phyloP scores from a whole-genome alignment of 2,888 invertebrate genomes.

The Antheraea yamamai region DNA sequence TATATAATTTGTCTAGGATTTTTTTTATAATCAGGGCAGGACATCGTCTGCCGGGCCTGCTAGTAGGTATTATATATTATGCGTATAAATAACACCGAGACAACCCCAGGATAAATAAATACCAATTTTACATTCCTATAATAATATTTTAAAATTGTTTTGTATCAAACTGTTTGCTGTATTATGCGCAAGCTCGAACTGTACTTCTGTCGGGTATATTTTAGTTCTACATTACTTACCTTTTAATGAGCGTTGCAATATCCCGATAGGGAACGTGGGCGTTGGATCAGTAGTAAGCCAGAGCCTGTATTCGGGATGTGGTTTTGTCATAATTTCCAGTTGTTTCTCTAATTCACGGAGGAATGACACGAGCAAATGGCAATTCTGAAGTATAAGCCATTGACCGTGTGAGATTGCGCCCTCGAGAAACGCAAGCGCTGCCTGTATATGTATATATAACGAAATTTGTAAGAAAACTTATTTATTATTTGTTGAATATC shows the following conservation, averaged over 20 bases:
- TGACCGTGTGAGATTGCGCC: slow-evolving; percentile 88
- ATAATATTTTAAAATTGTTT: too few relatives aligned
- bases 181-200: too few relatives aligned
- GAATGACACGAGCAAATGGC: slow-evolving; percentile 91
- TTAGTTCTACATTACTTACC: slow-evolving; percentile 82
- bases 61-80: too few relatives aligned
- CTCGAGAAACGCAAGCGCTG: slow-evolving; percentile 86
- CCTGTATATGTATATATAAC: slow-evolving; percentile 59
- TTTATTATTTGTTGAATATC: neutral
- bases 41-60: too few relatives aligned
- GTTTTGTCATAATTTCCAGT: slow-evolving; percentile 89
- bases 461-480: neutral
- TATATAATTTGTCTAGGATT: too few relatives aligned
- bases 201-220: neutral
- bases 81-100: too few relatives aligned
- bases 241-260: slow-evolving; percentile 92
- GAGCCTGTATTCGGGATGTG: slow-evolving; percentile 94
- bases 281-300: slow-evolving; percentile 97
- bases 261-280: slow-evolving; percentile 93
- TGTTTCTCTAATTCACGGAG: slow-evolving; percentile 91
- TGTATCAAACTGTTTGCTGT: too few relatives aligned
- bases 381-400: slow-evolving; percentile 97
- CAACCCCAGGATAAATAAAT: too few relatives aligned
- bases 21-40: too few relatives aligned
- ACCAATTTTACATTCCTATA: too few relatives aligned